A percentile compares a stretch with the other conserved stretches of the same genome.
Evolutionary conservation across 2,888 invertebrate genomes (phyloP).

Genomic region (Alentia gelatinosa): DNA sequence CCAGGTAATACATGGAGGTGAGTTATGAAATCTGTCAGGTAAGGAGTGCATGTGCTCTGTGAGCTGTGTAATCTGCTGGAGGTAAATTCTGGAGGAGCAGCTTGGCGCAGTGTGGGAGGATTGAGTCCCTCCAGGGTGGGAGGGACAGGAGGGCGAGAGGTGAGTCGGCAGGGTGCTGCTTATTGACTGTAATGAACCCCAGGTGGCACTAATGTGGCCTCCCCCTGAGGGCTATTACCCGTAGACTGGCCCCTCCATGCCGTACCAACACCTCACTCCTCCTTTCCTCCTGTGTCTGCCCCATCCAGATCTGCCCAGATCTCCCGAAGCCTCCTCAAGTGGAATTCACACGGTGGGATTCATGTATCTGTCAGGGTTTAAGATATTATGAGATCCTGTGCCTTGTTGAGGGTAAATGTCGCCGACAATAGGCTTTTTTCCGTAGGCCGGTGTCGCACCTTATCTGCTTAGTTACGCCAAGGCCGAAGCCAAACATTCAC

Average conservation of each 20-base stretch:
- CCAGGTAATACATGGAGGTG: slow-evolving; percentile 7
- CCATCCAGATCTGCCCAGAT: too few relatives aligned
- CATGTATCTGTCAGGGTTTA: too few relatives aligned
- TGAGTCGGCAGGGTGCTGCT: neutral
- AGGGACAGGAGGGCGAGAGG: neutral
- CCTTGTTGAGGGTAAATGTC: too few relatives aligned
- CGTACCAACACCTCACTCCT: neutral
- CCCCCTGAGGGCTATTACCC: neutral
- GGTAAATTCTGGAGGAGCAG: too few relatives aligned
- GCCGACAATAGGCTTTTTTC: too few relatives aligned
- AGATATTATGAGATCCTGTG: too few relatives aligned
- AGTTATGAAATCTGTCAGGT: slow-evolving; percentile 20
- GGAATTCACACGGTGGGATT: too few relatives aligned
- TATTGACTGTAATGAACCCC: slow-evolving; percentile 23
- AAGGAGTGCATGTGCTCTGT: neutral
- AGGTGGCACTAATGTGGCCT: neutral
- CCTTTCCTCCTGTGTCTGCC: neutral
- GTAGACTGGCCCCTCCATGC: neutral
- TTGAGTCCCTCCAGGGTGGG: neutral
- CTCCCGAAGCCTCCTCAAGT: too few relatives aligned
- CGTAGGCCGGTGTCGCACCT: too few relatives aligned
- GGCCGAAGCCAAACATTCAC: too few relatives aligned
- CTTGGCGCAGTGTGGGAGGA: neutral
- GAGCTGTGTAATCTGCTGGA: slow-evolving; percentile 19
- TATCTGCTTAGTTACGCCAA: too few relatives aligned